Evolutionary conservation across 1,140 invertebrate species (phyloP), one percentile per base, ranked within the genome.

Genomic region (Trichonephila clavata): DNA sequence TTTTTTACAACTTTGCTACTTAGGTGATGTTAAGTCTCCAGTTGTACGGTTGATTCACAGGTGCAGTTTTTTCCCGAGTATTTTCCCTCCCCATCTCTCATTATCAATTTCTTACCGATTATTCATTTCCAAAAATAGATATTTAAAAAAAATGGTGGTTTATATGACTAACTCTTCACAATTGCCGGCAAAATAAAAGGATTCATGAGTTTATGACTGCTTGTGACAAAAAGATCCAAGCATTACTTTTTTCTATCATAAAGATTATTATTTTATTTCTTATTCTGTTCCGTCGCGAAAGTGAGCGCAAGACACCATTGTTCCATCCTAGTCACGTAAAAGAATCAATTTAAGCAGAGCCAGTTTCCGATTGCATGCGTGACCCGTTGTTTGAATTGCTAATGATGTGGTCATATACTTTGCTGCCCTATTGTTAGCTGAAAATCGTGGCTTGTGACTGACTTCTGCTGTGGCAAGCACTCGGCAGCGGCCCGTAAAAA

Each of bases 261-360:
- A 4, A 24, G 65, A 68, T 68, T 68, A 68, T 68, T 68, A 68
- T 68, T 68, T 68, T 68, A 68, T 68, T 68, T 68, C 65, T 8
- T 68, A 24, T 68, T 68, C 65, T 68, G 21, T 68, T 68, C n/a
- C 65, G 65, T 68, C n/a, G 65, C 27, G 65, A 68, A 68, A 68
- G 65, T 27, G 65, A 68, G 24, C 21, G 65, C 24, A 24, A 14
- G 65, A n/a, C n/a, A 32, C 84, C 50, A 86, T 86, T 65, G 86
- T 88, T 88, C 86, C 65, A 21, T 68, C 65, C 65, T n/a, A 21
- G 60, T 21, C 84, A 61, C 59, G 50, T 86, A 63, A 63, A 68
- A 88, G 86, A 88, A 88, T 88, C 86, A 88, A 88, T 88, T 88
- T 39, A 68, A 88, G 32, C 59, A 8, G 59, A 50, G 63, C 61